Evolutionary conservation across 2,888 invertebrate genomes (phyloP), one percentile per base, ranked within the genome.

Genomic region (Mythimna impura): DNA sequence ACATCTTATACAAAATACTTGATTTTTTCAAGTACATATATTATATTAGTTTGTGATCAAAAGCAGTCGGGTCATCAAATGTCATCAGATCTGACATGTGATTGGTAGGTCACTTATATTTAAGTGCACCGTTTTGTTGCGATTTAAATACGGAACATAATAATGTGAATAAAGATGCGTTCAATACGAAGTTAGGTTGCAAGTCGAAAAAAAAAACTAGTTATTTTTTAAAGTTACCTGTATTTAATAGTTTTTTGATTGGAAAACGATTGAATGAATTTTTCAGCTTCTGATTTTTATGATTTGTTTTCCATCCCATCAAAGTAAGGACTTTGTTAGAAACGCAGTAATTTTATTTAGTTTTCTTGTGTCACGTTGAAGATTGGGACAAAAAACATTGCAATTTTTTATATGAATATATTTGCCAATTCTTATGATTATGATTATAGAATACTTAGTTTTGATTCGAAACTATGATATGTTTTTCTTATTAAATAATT

Each of bases 181-280:
- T 81, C 73, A 67, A 71, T 71, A 73, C 60, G 70, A 68, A 73
- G 55, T 62, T 73, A 78, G 67, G 72, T 84, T 79, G 80, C 84
- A 68, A 86, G 84, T 80, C 63, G 68, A 80, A 79, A 84, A 73
- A 84, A 73, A 73, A 73, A 69, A 67, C 67, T 81, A 81, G 73
- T 76, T 81, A 71, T 76, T 80, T 68, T 76, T 73, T 73, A 75
- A 78, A 82, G 86, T 85, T 86, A 85, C 84, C 82, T 77, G 58
- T 80, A 77, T 73, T 76, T 62, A 79, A 73, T 85, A 86, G 67
- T 75, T 78, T 70, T 75, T 78, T 70, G 74, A 67, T 76, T 66
- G 47, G 70, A 43, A 78, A 77, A 54, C 55, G 47, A 57, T 78
- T 71, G 61, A 76, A 78, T 75, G 62, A 9, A 72, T 64, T 71